phyloP scores from a whole-genome alignment of 1,140 invertebrate genomes.

The Drosophila pruinosa region DNA sequence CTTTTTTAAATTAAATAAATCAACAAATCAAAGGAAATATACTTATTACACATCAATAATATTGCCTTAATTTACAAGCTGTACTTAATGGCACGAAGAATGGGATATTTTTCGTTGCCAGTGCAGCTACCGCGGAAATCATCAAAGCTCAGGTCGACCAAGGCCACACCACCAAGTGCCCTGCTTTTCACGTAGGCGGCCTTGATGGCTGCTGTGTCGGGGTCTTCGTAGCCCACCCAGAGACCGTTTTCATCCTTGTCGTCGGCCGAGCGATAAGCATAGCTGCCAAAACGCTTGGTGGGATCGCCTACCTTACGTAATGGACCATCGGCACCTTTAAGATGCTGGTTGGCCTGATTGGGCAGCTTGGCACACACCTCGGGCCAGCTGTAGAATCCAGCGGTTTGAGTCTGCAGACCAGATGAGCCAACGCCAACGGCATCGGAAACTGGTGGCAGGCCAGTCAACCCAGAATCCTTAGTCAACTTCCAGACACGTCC shows the following conservation, averaged over 20 bases:
- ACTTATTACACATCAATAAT: too few species aligned
- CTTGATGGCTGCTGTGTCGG: slow-evolving; percentile 92
- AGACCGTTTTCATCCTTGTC: slow-evolving; percentile 88
- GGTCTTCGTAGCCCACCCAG: slow-evolving; percentile 96
- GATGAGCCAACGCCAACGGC: slow-evolving; percentile 87
- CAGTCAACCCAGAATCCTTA: slow-evolving; percentile 88
- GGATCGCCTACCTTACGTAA: slow-evolving; percentile 89
- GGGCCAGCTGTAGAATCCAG: slow-evolving; percentile 90
- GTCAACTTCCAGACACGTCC: slow-evolving; percentile 93
- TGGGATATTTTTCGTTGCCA: slow-evolving; percentile 89
- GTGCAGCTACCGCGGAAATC: slow-evolving; percentile 92
- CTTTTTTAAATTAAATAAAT: background rate
- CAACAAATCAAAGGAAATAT: background rate
- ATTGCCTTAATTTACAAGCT: slow-evolving; percentile 82
- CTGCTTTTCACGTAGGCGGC: slow-evolving; percentile 89
- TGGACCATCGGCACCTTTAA: slow-evolving; percentile 86
- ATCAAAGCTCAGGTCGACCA: slow-evolving; percentile 91
- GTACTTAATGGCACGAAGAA: slow-evolving; percentile 86
- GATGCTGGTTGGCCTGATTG: slow-evolving; percentile 85
- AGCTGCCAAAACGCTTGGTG: slow-evolving; percentile 90
- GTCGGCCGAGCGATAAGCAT: slow-evolving; percentile 89
- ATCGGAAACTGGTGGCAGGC: slow-evolving; percentile 88
- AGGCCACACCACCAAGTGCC: slow-evolving; percentile 91
- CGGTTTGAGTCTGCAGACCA: slow-evolving; percentile 86
- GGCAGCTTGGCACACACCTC: slow-evolving; percentile 91